phyloP scores from a whole-genome alignment of 2,888 invertebrate genomes.

The Chydorus sphaericus region DNA sequence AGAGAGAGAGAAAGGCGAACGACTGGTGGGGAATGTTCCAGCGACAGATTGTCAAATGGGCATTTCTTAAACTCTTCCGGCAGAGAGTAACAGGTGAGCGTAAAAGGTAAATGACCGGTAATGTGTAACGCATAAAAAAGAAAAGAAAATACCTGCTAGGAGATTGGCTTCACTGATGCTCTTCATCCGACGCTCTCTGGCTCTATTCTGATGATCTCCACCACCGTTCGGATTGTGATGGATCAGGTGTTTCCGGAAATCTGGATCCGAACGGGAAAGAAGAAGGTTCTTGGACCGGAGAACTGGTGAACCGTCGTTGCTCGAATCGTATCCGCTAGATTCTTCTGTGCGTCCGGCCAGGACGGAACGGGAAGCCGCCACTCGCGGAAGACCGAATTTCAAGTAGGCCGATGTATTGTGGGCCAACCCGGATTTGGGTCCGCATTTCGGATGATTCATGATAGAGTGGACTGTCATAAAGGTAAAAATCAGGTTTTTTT shows the following conservation, averaged over 20 bases:
- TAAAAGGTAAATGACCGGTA: too few relatives aligned
- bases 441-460: constrained; percentile 73
- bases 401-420: constrained; percentile 80
- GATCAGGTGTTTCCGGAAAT: constrained; percentile 50
- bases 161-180: constrained; percentile 80
- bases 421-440: constrained; percentile 54
- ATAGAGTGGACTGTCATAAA: constrained; percentile 69
- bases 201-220: neutral
- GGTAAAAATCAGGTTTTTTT: constrained; percentile 16
- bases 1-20: too few relatives aligned
- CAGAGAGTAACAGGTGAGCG: too few relatives aligned
- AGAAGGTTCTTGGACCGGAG: constrained; percentile 16
- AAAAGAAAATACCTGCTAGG: constrained; percentile 42
- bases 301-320: constrained; percentile 42
- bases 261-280: constrained; percentile 65
- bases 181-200: constrained; percentile 19
- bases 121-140: too few relatives aligned
- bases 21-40: too few relatives aligned
- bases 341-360: constrained; percentile 70
- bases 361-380: constrained; percentile 57
- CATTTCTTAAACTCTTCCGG: too few relatives aligned
- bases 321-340: constrained; percentile 84
- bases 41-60: too few relatives aligned
- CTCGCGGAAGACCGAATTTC: constrained; percentile 82
- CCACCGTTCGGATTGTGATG: constrained; percentile 19